Evolutionary conservation across 2,797 vertebrate genomes (phyloP), one percentile per base, ranked within the genome.

Genomic region (Platyrinchus mystaceus): DNA sequence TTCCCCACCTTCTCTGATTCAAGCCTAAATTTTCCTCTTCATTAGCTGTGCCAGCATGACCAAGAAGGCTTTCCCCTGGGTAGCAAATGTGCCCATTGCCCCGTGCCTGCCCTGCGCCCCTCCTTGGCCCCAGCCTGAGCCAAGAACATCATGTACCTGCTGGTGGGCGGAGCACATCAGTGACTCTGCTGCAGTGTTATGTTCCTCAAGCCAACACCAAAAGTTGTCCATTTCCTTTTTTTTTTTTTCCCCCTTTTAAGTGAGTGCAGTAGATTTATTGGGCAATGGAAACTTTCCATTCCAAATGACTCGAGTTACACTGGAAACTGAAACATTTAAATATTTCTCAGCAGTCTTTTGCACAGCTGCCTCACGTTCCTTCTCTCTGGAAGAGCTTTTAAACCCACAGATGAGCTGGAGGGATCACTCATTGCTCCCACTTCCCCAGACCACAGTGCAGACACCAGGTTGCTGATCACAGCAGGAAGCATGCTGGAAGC

Each of bases 251-350:
- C 32, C 41, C 46, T 66, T 71, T 81, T 73, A 83, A 95, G 83
- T 39, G 49, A 94, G 36, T 30, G 16, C 30, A 55, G 43, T 88
- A 63, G 63, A 92, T 95, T 96, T 97, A 94, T 81, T 80, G 56
- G 76, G 87, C 82, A 94, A 92, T 87, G 89, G 90, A 94, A 95
- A 95, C 60, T 90, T 95, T 94, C 83, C 92, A 56, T 76, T 94
- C 92, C 94, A 92, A 89, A 76, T 89, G 70, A 88, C 90, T 94
- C 76, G 6, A 84, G 74, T 83, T 88, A 76, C 4, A 4, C 70
- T 95, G 89, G 79, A 83, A 92, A 81, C 55, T 2, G 71, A 89
- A 95, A 88, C 46, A 85, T 66, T 89, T 87, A 87, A 92, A 73
- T 86, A 84, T 71, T 93, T 85, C 79, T 87, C 71, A 59, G 84